A percentile compares a stretch with the other conserved stretches of the same genome.
These are phyloP conservation scores for Diorhabda elongata DNA, from an alignment of 1,140 invertebrate genomes.

Conservation along the genomic window DNA sequence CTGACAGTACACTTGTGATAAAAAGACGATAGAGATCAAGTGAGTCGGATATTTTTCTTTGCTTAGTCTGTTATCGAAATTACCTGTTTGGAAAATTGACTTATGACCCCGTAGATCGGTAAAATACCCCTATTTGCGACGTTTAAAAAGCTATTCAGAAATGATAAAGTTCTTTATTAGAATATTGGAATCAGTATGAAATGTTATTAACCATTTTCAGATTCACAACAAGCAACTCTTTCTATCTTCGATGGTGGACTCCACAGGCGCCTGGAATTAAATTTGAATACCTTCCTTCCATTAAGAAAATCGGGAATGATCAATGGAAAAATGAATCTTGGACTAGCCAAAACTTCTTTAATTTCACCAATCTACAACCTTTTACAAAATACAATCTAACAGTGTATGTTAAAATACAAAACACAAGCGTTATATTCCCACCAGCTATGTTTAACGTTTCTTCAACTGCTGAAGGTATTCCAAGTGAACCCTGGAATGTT, in stretches of 20 bases:
- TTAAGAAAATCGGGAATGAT: constrained; percentile 41
- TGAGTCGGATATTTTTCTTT: too few relatives aligned
- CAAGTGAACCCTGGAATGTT: constrained; percentile 62
- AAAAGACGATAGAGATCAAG: too few relatives aligned
- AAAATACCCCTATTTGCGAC: too few relatives aligned
- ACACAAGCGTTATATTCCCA: constrained; percentile 50
- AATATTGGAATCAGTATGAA: too few relatives aligned
- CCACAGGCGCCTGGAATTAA: constrained; percentile 39
- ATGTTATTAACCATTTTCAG: constrained; percentile 14
- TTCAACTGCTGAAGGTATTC: constrained; percentile 61
- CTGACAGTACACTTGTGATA: too few relatives aligned
- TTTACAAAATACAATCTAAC: constrained; percentile 74
- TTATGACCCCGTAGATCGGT: too few relatives aligned
- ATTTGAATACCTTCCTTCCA: constrained; percentile 62
- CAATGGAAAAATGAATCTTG: constrained; percentile 58
- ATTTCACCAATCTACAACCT: constrained; percentile 62
- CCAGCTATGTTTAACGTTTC: constrained; percentile 58
- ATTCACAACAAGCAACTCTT: constrained; percentile 49
- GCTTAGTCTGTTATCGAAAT: too few relatives aligned
- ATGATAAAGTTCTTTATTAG: too few relatives aligned
- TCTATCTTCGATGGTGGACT: constrained; percentile 58
- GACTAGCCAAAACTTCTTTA: constrained; percentile 53
- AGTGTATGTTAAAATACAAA: constrained; percentile 63
- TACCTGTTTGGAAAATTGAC: too few relatives aligned
- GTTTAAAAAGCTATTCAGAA: too few relatives aligned